Conservation (phyloP, 2,888 invertebrate species). For the Stegophylla sp. region DNA sequence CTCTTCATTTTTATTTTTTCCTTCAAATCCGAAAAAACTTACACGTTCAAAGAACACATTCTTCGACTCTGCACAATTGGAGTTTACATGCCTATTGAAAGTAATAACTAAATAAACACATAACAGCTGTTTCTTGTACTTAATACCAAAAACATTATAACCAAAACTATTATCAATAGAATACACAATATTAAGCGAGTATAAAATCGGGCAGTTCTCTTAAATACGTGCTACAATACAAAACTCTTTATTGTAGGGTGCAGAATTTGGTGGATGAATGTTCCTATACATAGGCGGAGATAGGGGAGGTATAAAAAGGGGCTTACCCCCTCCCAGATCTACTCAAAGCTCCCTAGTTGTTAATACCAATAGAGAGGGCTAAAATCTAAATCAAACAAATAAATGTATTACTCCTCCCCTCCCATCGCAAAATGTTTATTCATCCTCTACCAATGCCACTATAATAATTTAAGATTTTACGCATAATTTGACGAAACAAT, state of each 20-base stretch:
- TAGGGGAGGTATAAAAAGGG: too few relatives aligned
- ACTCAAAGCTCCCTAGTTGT: too few relatives aligned
- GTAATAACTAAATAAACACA: slow-evolving; percentile 25
- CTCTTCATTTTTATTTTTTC: slow-evolving; percentile 22
- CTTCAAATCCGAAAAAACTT: slow-evolving; percentile 33
- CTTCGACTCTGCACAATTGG: slow-evolving; percentile 21
- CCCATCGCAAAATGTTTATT: too few relatives aligned
- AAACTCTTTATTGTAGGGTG: neutral
- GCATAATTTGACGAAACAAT: too few relatives aligned
- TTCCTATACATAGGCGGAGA: too few relatives aligned
- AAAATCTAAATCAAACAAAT: too few relatives aligned
- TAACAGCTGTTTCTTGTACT: slow-evolving; percentile 15
- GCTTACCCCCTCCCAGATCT: too few relatives aligned
- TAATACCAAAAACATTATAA: neutral
- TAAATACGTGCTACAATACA: neutral
- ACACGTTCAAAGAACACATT: slow-evolving; percentile 31
- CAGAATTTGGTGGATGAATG: too few relatives aligned
- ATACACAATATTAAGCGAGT: neutral
- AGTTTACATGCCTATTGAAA: slow-evolving; percentile 36
- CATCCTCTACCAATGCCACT: too few relatives aligned
- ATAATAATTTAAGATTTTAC: too few relatives aligned
- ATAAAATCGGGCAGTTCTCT: neutral
- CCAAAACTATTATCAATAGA: neutral
- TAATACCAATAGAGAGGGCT: too few relatives aligned
- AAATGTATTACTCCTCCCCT: too few relatives aligned